Base-by-base conservation (phyloP, 2,888 invertebrate species). In the Trypoxylon attenuatum region DNA sequence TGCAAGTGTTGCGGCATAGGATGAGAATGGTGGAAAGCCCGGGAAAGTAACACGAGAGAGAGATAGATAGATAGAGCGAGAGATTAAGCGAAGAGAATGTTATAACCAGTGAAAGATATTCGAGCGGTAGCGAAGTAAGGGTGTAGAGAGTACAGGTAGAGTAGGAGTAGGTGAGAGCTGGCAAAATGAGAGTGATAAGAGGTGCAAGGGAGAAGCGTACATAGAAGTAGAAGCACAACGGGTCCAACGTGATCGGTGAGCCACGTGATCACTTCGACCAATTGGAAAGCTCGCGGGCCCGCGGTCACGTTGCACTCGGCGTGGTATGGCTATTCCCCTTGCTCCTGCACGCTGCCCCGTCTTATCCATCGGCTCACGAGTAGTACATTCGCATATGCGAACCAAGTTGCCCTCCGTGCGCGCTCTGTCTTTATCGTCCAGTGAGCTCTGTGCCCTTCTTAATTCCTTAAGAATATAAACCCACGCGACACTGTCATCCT, bases 251-350 rank as follows among this genome's bases (percentile, higher is more conserved):
- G 84, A 84, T 77, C 59, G 47, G 39, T 23, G 47, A 18, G 77
- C 74, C 82, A 82, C 78, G 84, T 78, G 85, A 84, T 71, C 68
- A 56, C 53, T 50, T 62, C 69, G 52, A 69, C 82, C 82, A 78
- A 81, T 79, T 71, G 75, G 63, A 73, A 69, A 69, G 68, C 64
- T 67, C 73, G 74, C 71, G 71, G 71, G 67, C 71, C 75, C 62
- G 69, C 57, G 82, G 89, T 90, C 90, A 91, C 90, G 90, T 91
- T 91, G 90, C 90, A 88, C 84, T 88, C 88, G 89, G 90, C 89
- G 90, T 90, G 90, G 88, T 69, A 62, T 65, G 5, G 16, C 57
- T 27, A 61, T 78, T 69, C 74, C 73, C 59, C 56, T 46, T 76
- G 61, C 54, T 55, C 66, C 65, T 71, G 69, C 74, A 57, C 71